These are phyloP conservation scores for Lasioglossum oenotherae DNA, from an alignment of 2,888 invertebrate genomes.

Conservation along the genomic window DNA sequence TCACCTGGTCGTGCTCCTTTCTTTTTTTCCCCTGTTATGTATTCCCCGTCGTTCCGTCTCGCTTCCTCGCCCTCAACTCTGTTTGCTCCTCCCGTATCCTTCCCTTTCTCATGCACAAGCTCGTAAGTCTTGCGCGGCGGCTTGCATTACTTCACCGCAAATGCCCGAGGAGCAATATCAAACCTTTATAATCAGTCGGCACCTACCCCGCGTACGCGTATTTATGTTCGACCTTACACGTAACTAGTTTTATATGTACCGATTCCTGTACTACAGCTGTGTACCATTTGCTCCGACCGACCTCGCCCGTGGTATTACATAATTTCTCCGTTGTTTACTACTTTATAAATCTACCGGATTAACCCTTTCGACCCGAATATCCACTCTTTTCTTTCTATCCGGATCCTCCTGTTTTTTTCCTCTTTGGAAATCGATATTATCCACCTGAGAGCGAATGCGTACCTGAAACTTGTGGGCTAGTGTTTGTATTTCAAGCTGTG, in stretches of 20 bases:
- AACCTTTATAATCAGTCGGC: constrained; percentile 73
- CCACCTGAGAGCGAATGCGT: not conserved
- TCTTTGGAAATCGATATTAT: not conserved
- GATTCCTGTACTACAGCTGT: not conserved
- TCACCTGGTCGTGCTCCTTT: constrained; percentile 66
- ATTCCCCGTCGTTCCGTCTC: constrained; percentile 17
- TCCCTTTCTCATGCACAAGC: constrained; percentile 28
- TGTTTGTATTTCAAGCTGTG: not conserved
- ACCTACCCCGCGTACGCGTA: constrained; percentile 64
- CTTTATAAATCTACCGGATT: not conserved
- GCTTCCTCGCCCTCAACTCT: not conserved
- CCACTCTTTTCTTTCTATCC: not conserved
- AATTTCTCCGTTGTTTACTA: not conserved
- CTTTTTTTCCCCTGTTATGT: constrained; percentile 31
- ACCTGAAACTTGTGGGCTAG: not conserved
- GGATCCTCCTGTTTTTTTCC: not conserved
- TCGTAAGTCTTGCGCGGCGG: constrained; percentile 59
- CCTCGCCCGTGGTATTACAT: not conserved
- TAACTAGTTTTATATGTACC: constrained; percentile 2
- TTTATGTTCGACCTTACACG: constrained; percentile 54
- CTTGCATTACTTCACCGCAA: constrained; percentile 68
- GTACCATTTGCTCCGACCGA: not conserved
- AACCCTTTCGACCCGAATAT: not conserved
- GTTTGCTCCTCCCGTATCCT: constrained; percentile 17
- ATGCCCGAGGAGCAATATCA: constrained; percentile 66